phyloP scores from a whole-genome alignment of 1,140 invertebrate genomes.

The Dufourea novaeangliae region DNA sequence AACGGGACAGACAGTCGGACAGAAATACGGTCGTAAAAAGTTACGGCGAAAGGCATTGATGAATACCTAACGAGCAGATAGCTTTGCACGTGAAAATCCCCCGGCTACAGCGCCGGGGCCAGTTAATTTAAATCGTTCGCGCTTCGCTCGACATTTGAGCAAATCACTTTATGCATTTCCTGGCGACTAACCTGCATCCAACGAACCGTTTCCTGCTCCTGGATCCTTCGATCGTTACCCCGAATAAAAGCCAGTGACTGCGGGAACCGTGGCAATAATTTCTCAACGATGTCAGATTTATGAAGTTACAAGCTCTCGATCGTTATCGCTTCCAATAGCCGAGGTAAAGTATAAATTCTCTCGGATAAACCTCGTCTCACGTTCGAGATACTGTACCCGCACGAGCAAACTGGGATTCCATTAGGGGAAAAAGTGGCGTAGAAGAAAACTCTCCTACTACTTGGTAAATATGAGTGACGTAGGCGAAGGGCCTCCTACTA shows the following conservation, averaged over 20 bases:
- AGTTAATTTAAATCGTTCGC: neutral
- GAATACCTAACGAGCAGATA: slow-evolving; percentile 10
- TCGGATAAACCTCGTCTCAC: neutral
- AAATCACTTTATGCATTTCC: slow-evolving; percentile 50
- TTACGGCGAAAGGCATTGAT: neutral
- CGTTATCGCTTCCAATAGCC: neutral
- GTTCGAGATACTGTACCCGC: no score
- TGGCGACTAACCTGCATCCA: slow-evolving; percentile 17
- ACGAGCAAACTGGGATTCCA: no score
- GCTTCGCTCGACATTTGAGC: neutral
- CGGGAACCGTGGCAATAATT: neutral
- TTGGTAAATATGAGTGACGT: no score
- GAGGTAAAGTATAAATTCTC: neutral
- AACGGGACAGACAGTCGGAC: neutral
- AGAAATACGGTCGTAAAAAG: neutral
- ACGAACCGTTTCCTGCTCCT: slow-evolving; percentile 6
- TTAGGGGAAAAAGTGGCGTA: no score
- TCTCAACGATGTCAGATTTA: slow-evolving; percentile 1
- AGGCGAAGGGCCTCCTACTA: no score
- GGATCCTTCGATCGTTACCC: neutral
- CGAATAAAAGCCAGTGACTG: neutral
- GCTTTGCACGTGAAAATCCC: neutral
- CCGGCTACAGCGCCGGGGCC: neutral
- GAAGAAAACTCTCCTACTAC: no score
- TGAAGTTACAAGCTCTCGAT: neutral